phyloP scores from a whole-genome alignment of 2,797 vertebrate species.

The Amphiprion clarkii region DNA sequence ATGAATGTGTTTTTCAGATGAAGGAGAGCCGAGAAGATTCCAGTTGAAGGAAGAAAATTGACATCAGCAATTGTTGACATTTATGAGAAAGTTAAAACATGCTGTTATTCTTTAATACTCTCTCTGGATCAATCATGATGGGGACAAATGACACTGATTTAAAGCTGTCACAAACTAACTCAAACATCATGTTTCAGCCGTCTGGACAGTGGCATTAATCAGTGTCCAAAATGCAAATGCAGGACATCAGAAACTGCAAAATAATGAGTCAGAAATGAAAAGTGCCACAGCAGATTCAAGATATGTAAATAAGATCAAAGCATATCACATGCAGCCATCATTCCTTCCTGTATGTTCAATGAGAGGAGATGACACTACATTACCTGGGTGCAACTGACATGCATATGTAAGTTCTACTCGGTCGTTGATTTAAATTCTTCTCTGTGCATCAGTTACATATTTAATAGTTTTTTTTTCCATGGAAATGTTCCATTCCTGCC shows the following conservation, averaged over 20 bases:
- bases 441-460: no score
- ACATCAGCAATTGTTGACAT: neutral
- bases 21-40: neutral
- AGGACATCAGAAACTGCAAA: neutral
- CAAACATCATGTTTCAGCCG: no score
- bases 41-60: neutral
- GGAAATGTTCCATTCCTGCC: no score
- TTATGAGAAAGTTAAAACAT: neutral
- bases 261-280: neutral
- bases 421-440: no score
- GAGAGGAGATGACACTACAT: no score
- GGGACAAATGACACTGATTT: neutral
- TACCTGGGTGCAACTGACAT: no score
- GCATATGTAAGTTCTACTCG: no score
- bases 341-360: no score
- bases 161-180: neutral
- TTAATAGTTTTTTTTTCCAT: no score
- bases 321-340: neutral
- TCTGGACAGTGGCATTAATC: no score
- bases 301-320: neutral
- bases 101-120: neutral
- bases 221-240: no score
- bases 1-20: neutral
- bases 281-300: neutral
- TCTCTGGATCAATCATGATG: neutral